Evolutionary conservation across 2,113 vertebrate genomes (phyloP).

Genomic region (Odontesthes bonariensis): DNA sequence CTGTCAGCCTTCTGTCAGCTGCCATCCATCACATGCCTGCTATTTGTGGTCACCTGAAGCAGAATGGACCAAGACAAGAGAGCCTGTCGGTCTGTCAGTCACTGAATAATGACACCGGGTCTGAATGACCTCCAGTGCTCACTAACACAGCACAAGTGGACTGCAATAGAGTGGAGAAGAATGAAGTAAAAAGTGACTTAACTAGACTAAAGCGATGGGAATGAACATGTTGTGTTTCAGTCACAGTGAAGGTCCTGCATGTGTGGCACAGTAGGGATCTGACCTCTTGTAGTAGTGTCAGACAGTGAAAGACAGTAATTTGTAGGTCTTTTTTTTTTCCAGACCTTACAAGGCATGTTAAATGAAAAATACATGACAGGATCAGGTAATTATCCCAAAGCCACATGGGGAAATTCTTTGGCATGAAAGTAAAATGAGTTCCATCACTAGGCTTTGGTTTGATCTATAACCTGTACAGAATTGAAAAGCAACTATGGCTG

Average conservation of each 20-base stretch:
- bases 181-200: slow-evolving; percentile 17
- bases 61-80: slow-evolving; percentile 81
- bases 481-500: slow-evolving; percentile 29
- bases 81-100: slow-evolving; percentile 76
- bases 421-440: slow-evolving; percentile 22
- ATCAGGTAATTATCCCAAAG: neutral
- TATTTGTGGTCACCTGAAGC: slow-evolving; percentile 84
- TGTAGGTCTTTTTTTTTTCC: slow-evolving; percentile 17
- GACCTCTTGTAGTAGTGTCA: slow-evolving; percentile 9
- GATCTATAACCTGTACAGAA: slow-evolving; percentile 48
- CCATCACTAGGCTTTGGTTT: slow-evolving; percentile 34
- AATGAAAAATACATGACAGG: slow-evolving; percentile 38
- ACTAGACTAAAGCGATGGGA: slow-evolving; percentile 11
- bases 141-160: slow-evolving; percentile 29
- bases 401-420: slow-evolving; percentile 2
- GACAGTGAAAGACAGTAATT: slow-evolving; percentile 19
- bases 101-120: slow-evolving; percentile 74
- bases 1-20: slow-evolving; percentile 84
- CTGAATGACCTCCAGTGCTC: slow-evolving; percentile 63
- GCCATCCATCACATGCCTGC: slow-evolving; percentile 87
- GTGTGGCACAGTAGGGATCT: slow-evolving; percentile 17
- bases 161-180: slow-evolving; percentile 23
- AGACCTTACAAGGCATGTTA: slow-evolving; percentile 26
- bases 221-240: neutral
- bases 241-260: neutral